Base-by-base conservation (phyloP, 2,113 vertebrate species). In the Crotalus horridus region DNA sequence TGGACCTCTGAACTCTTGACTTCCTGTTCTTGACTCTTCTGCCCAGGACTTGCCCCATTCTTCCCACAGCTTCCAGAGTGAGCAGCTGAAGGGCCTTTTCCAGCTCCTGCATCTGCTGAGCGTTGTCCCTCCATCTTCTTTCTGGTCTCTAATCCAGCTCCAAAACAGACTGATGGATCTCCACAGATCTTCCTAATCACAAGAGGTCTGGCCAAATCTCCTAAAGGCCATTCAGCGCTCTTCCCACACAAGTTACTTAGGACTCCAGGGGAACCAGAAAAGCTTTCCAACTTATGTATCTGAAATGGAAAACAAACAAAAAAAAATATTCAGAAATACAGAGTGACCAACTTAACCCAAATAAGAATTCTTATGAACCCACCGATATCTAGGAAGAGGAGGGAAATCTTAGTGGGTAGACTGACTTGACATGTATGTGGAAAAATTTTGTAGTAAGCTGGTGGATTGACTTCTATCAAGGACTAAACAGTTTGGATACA, bases 391-490 rank as follows among this genome's bases (percentile, higher is more conserved):
- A 11, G 26, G 10, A 64, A n/a, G 61, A 64, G 61, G 4, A 11
- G 11, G 4, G 0, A 64, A 29, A 29, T 12, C 26, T 64, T 64
- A 64, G 11, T 13, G 2, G 29, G 29, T n/a, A n/a, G 29, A 64
- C 11, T n/a, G 10, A 64, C 13, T 0, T 0, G 12, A 64, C n/a
- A 11, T n/a, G 0, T n/a, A 12, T 64, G 10, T 13, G 26, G 29
- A 13, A 4, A 64, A 64, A 64, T 12, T n/a, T 4, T n/a, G 61
- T n/a, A n/a, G 10, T 29, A 61, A 61, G 1, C 61, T 64, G 12
- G 11, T 64, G 26, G 26, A 64, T 64, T 11, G 12, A 64, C 29
- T 13, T 29, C 61, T n/a, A 2, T 8, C 58, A 59, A 24, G 23
- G 23, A 59, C 58, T 59, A 59, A 59, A 59, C 8, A 56, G 55